Evolutionary conservation across 2,113 vertebrate species (phyloP).

Genomic region (Tenebrosternarchus preto): DNA sequence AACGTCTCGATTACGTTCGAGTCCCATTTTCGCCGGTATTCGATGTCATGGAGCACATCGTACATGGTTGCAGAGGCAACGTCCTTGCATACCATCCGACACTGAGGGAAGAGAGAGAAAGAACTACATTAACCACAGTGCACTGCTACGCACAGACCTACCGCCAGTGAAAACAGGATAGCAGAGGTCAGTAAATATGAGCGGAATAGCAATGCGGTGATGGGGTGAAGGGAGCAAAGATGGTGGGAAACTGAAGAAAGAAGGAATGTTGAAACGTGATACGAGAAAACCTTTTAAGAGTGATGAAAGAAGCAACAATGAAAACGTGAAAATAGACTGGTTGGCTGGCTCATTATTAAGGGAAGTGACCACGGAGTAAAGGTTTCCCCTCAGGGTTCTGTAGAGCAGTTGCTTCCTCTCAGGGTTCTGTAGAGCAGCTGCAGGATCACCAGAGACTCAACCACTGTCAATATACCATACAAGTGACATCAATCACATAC

Average conservation of each 20-base stretch:
- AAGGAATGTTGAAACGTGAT: too few species aligned
- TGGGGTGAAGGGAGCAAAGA: too few species aligned
- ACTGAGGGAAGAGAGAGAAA: constrained; percentile 70
- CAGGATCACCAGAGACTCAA: neutral
- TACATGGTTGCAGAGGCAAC: constrained; percentile 87
- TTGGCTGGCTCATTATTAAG: neutral
- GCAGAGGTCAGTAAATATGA: too few species aligned
- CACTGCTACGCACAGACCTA: neutral
- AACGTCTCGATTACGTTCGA: constrained; percentile 95
- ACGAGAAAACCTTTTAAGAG: too few species aligned
- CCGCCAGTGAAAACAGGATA: too few species aligned
- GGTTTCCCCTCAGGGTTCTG: neutral
- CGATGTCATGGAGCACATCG: constrained; percentile 91
- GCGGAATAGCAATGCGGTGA: too few species aligned
- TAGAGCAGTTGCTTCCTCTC: neutral
- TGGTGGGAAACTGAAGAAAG: too few species aligned
- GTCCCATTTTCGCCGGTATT: constrained; percentile 93
- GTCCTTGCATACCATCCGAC: constrained; percentile 87
- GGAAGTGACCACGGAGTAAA: neutral
- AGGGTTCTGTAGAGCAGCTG: neutral
- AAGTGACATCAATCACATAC: neutral
- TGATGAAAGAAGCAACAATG: neutral
- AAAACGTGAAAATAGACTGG: neutral
- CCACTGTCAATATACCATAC: neutral
- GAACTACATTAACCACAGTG: constrained; percentile 13